phyloP scores from a whole-genome alignment of 2,797 vertebrate species.

The Sebastes nivosus region DNA sequence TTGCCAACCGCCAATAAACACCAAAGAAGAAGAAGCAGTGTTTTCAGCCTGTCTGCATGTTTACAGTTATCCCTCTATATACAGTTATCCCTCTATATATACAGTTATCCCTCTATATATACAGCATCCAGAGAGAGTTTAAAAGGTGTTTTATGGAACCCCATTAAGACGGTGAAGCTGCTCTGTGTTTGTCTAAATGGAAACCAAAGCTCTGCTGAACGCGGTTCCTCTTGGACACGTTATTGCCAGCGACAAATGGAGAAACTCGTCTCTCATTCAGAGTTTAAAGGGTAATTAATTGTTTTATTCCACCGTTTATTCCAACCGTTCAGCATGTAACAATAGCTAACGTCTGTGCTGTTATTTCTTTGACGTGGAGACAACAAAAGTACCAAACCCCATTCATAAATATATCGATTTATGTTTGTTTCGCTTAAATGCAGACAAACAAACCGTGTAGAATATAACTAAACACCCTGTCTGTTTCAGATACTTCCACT shows the following conservation, averaged over 20 bases:
- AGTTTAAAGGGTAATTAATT: constrained; percentile 67
- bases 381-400: no score
- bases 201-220: constrained; percentile 44
- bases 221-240: constrained; percentile 74
- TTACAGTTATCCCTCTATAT: no score
- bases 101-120: neutral
- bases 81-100: no score
- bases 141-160: no score
- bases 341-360: accelerated
- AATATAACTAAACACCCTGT: accelerated
- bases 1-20: no score
- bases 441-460: accelerated
- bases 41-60: accelerated
- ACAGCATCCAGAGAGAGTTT: no score
- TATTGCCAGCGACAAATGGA: constrained; percentile 75
- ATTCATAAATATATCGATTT: neutral
- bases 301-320: no score
- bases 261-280: constrained; percentile 65
- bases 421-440: neutral
- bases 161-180: neutral
- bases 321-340: no score
- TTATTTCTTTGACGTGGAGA: accelerated
- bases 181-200: constrained; percentile 38
- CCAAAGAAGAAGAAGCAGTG: no score
- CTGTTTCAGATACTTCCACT: neutral